phyloP scores from a whole-genome alignment of 2,888 invertebrate species.

The Brachylomia viminalis region DNA sequence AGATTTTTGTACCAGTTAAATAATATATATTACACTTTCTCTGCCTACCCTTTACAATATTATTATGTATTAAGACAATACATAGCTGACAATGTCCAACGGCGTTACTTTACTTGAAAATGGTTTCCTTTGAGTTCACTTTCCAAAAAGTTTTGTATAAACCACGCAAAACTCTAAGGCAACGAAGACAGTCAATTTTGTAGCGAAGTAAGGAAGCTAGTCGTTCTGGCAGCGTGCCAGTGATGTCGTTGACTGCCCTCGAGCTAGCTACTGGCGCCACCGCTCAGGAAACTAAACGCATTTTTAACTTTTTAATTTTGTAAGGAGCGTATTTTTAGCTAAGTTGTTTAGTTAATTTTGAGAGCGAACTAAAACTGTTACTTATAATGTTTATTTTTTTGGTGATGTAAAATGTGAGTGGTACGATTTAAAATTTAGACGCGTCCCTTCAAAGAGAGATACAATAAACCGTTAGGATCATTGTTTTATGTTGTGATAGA shows the following conservation, averaged over 20 bases:
- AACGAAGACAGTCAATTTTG: constrained; percentile 37
- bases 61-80: no score
- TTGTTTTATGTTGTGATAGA: not conserved
- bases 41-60: no score
- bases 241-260: constrained; percentile 60
- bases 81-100: no score
- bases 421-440: constrained; percentile 12
- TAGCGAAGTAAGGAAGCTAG: constrained; percentile 52
- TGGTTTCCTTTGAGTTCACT: not conserved
- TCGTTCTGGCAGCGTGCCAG: constrained; percentile 62
- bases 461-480: not conserved
- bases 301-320: constrained; percentile 41
- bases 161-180: constrained; percentile 8
- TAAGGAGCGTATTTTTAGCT: constrained; percentile 38
- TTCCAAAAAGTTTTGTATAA: not conserved
- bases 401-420: not conserved
- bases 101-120: not conserved
- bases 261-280: constrained; percentile 46
- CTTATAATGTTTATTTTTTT: constrained; percentile 26
- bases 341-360: constrained; percentile 43
- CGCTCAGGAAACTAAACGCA: constrained; percentile 60
- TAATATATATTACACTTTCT: no score
- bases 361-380: constrained; percentile 20
- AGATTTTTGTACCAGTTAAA: not conserved
- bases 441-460: constrained; percentile 11